Evolutionary conservation across 2,888 invertebrate species (phyloP), one percentile per base, ranked within the genome.

Genomic region (Drosophila anomelani): DNA sequence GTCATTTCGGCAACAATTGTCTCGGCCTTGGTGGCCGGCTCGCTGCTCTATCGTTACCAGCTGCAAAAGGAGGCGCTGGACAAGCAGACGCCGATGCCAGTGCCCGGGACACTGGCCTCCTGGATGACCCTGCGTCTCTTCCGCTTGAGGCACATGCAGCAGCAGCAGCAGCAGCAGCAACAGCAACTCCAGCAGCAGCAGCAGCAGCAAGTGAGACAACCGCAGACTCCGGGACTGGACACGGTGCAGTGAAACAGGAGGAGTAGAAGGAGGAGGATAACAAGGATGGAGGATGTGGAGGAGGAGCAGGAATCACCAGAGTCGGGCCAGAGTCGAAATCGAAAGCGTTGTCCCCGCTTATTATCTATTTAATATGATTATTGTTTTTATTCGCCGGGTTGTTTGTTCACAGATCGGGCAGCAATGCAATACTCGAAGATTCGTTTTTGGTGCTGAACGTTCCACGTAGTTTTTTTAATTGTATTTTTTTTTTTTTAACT

Each of bases 1-100:
- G 96, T 97, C 0, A 96, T 97, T 0, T 95, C 97, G 12, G 96
- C 97, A 0, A 97, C 97, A 0, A 96, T 97, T 2, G 96, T 97
- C 4, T 97, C 97, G 0, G 97, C 97, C 0, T 93, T 97, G 10
- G 96, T 97, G 0, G 97, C 97, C 4, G 97, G 97, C 3, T 95
- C 96, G 3, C 93, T 97, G 91, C 94, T 97, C n/a, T 95, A 96
- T 91, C 94, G 95, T 78, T 95, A 96, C 87, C 97, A 97, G 88
- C 93, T 96, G 70, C 96, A 97, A 83, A 95, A 96, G 74, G 95
- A 96, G 72, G 94, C 94, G 1, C 93, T 93, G 59, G 93, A 94
- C 23, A 93, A 93, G 43, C 93, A 93, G 75, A 93, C 93, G 0
- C 94, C 94, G 3, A 94, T 94, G 3, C 93, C 94, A 0, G 82